These are phyloP conservation scores for Ascaphus truei DNA, from an alignment of 2,113 vertebrate species.

Conservation along the genomic window DNA sequence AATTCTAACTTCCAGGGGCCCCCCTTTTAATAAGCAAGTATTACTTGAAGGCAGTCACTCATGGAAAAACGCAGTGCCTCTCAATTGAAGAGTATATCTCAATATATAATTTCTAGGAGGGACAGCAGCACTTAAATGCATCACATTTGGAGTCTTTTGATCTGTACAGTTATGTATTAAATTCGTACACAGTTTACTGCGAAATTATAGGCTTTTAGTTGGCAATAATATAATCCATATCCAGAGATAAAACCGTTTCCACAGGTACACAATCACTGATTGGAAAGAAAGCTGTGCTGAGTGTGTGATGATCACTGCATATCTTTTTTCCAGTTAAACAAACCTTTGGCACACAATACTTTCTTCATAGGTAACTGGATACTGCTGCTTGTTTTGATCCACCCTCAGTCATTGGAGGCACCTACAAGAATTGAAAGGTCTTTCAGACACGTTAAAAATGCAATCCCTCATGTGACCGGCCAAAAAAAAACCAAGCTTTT, in stretches of 20 bases:
- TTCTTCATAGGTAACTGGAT: not conserved
- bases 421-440: no score
- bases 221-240: not conserved
- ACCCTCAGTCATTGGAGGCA: not conserved
- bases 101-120: no score
- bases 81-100: no score
- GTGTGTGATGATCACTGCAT: constrained; percentile 6
- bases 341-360: not conserved
- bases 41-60: no score
- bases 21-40: no score
- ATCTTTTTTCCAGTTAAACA: constrained; percentile 2
- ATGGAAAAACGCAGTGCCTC: no score
- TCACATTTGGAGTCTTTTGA: no score
- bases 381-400: not conserved
- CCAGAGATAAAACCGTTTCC: not conserved
- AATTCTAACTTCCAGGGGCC: no score
- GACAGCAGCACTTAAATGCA: no score
- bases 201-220: not conserved
- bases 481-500: no score
- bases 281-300: not conserved
- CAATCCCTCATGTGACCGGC: no score
- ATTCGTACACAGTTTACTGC: not conserved
- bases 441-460: not conserved
- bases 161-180: not conserved
- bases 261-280: not conserved